These are phyloP conservation scores for Athalia rosae DNA, from an alignment of 2,888 invertebrate genomes.

Conservation along the genomic window DNA sequence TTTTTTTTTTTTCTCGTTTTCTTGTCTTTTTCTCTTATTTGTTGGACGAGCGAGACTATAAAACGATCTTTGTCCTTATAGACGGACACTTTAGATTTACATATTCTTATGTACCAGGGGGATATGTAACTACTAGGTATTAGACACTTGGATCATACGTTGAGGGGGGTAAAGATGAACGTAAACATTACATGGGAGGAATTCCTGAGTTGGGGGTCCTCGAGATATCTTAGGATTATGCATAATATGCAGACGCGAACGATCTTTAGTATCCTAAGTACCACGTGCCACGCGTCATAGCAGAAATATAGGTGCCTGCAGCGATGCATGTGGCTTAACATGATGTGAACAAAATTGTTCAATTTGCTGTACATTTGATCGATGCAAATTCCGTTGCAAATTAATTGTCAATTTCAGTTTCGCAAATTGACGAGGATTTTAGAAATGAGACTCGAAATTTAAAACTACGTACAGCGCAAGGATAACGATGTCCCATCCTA, in stretches of 20 bases:
- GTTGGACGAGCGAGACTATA: slow-evolving; percentile 66
- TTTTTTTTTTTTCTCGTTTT: neutral
- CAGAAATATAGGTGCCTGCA: neutral
- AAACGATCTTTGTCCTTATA: slow-evolving; percentile 68
- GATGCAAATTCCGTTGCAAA: too few relatives aligned
- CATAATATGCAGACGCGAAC: slow-evolving; percentile 16
- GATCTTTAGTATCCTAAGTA: neutral
- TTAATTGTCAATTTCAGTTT: too few relatives aligned
- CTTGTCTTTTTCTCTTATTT: slow-evolving; percentile 54
- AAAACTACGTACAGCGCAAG: too few relatives aligned
- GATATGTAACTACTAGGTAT: too few relatives aligned
- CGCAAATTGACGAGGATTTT: too few relatives aligned
- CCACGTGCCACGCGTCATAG: slow-evolving; percentile 25
- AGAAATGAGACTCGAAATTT: too few relatives aligned
- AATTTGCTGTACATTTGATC: too few relatives aligned
- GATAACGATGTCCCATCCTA: too few relatives aligned
- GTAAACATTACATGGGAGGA: slow-evolving; percentile 64
- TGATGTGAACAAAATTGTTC: too few relatives aligned
- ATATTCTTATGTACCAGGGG: too few relatives aligned
- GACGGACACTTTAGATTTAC: neutral
- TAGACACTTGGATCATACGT: too few relatives aligned
- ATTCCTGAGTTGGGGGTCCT: slow-evolving; percentile 42
- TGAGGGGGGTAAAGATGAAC: slow-evolving; percentile 63
- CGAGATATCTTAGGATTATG: slow-evolving; percentile 5
- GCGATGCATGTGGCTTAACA: neutral